Percentiles rank a stretch among this genome's conserved stretches.
These are phyloP conservation scores for Lymantria monacha DNA, from an alignment of 2,888 invertebrate genomes.

Conservation along the genomic window DNA sequence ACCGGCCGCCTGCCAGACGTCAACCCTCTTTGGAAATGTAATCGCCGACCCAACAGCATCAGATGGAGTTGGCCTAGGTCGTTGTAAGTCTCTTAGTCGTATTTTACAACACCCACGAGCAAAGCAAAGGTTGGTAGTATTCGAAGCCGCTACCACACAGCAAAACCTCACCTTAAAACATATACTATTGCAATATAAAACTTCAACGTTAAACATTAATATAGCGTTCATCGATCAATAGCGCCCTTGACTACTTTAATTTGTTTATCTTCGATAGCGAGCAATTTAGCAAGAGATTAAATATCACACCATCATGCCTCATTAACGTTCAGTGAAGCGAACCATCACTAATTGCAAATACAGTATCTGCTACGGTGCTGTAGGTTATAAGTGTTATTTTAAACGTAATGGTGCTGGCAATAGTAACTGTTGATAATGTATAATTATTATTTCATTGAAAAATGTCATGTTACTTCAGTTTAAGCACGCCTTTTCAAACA, in stretches of 20 bases:
- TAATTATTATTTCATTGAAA: not conserved
- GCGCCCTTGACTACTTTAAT: slow-evolving; percentile 43
- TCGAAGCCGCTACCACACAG: too few species aligned
- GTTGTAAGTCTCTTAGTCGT: too few species aligned
- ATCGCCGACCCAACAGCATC: too few species aligned
- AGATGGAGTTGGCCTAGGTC: too few species aligned
- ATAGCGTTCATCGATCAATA: slow-evolving; percentile 24
- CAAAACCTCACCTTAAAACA: not conserved
- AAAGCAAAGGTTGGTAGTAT: too few species aligned
- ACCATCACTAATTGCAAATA: not conserved
- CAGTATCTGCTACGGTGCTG: not conserved
- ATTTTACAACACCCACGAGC: too few species aligned
- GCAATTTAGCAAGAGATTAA: slow-evolving; percentile 62
- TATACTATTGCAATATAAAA: not conserved
- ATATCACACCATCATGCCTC: slow-evolving; percentile 55
- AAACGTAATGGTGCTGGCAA: not conserved
- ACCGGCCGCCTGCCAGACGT: too few species aligned
- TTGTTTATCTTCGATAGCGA: slow-evolving; percentile 58
- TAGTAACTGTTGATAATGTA: not conserved
- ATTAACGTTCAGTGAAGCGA: not conserved
- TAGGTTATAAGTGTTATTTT: not conserved
- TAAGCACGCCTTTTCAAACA: too few species aligned
- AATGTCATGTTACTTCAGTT: too few species aligned
- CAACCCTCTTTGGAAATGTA: too few species aligned
- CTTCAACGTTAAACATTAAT: slow-evolving; percentile 2